phyloP scores from a whole-genome alignment of 2,797 vertebrate species.

The Enteromius treurensis region DNA sequence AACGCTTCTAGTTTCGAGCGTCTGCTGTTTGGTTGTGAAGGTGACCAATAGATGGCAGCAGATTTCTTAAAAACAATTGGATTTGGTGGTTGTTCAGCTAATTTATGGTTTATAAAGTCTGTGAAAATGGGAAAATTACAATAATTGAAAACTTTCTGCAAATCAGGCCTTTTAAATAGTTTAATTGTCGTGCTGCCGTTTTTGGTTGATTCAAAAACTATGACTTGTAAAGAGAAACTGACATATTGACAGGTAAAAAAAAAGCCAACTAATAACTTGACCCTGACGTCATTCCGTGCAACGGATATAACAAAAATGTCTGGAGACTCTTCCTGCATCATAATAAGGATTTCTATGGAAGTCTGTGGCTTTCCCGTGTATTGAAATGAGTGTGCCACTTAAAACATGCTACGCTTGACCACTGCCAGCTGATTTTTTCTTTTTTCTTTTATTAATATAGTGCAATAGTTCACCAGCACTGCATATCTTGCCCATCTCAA shows the following conservation, averaged over 20 bases:
- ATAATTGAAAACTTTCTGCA: not conserved
- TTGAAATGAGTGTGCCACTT: not conserved
- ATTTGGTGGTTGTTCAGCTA: not conserved
- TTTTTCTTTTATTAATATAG: not conserved
- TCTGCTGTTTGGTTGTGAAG: not conserved
- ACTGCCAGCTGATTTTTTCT: not conserved
- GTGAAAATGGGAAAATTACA: not conserved
- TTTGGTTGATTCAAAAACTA: not conserved
- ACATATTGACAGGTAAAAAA: not conserved
- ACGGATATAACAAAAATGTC: not conserved
- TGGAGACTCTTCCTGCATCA: not conserved
- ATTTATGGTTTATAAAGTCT: not conserved
- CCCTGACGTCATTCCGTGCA: not conserved
- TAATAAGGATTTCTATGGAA: not conserved
- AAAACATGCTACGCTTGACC: not conserved
- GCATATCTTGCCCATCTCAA: not conserved
- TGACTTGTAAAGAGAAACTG: not conserved
- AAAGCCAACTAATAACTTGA: not conserved
- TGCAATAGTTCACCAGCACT: not conserved
- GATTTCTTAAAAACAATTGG: conserved; percentile 9
- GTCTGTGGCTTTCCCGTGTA: not conserved
- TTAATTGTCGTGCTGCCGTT: not conserved
- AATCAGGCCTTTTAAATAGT: not conserved
- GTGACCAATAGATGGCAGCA: conserved; percentile 55
- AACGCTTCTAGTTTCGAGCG: not conserved